phyloP scores from a whole-genome alignment of 2,888 invertebrate species.

The Fissipunctia ypsillon region DNA sequence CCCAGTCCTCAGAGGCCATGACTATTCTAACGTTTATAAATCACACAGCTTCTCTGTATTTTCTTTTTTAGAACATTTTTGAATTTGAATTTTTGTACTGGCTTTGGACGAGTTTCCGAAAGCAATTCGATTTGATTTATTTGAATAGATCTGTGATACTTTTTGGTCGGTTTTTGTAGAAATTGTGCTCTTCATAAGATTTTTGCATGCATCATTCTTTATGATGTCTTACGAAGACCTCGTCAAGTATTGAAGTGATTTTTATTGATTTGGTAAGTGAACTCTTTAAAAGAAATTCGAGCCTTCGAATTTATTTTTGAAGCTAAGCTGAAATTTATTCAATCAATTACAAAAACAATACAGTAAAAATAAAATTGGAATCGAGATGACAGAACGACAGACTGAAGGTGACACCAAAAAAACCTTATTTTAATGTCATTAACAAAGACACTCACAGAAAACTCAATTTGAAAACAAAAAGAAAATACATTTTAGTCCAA shows the following conservation, averaged over 20 bases:
- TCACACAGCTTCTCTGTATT: conserved; percentile 58
- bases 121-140: conserved; percentile 52
- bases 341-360: conserved; percentile 8
- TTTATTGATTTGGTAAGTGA: not conserved
- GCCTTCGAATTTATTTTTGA: not conserved
- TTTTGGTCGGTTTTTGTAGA: conserved; percentile 21
- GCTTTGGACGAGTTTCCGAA: conserved; percentile 36
- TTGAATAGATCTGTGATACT: conserved; percentile 24
- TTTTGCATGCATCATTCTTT: too few relatives aligned
- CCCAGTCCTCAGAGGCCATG: conserved; percentile 63
- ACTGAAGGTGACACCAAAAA: conserved; percentile 35
- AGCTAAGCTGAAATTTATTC: not conserved
- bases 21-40: conserved; percentile 65
- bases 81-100: conserved; percentile 55
- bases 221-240: not conserved
- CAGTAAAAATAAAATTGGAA: conserved; percentile 6
- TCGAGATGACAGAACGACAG: not conserved
- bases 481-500: conserved; percentile 37
- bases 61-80: conserved; percentile 57
- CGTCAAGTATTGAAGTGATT: not conserved
- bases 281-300: not conserved
- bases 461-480: conserved; percentile 49
- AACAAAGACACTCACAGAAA: conserved; percentile 37
- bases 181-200: not conserved
- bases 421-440: conserved; percentile 48